Evolutionary conservation across 1,140 invertebrate genomes (phyloP).

Genomic region (Drosophila melanogaster): Release_6_plus_ISO1_MT NT_033777.3:22228001-22228500

Average conservation of each 20-base stretch:
- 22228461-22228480: conserved; percentile 70
- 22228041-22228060: conserved; percentile 47
- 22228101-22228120: conserved; percentile 82
- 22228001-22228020: conserved; percentile 64
- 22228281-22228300: conserved; percentile 60
- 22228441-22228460: conserved; percentile 74
- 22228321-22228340: conserved; percentile 37
- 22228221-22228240: conserved; percentile 50
- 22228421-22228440: conserved; percentile 68
- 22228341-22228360: conserved; percentile 61
- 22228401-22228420: background rate
- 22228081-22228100: conserved; percentile 83
- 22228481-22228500: conserved; percentile 37
- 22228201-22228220: conserved; percentile 58
- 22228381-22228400: conserved; percentile 61
- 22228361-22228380: conserved; percentile 74
- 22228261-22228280: conserved; percentile 62
- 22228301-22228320: conserved; percentile 77
- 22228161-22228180: conserved; percentile 1
- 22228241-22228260: conserved; percentile 71
- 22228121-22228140: conserved; percentile 77
- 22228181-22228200: conserved; percentile 60
- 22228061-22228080: conserved; percentile 76
- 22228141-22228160: conserved; percentile 26
- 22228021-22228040: conserved; percentile 3